Evolutionary conservation across 2,113 vertebrate genomes (phyloP).

Genomic region (Empidonax traillii): DNA sequence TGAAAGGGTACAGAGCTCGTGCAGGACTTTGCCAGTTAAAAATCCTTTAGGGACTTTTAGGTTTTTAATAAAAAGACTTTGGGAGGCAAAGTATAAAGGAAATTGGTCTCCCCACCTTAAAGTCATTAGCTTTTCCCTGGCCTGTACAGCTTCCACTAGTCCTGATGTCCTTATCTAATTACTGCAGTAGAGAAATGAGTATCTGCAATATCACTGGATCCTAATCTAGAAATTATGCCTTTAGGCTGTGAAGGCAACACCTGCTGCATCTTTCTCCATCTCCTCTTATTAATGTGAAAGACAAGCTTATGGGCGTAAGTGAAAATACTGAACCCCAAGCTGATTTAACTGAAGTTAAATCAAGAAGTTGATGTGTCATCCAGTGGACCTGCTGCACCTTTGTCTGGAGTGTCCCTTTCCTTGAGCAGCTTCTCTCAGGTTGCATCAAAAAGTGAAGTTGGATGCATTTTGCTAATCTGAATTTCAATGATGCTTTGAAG

Average conservation of each 20-base stretch:
- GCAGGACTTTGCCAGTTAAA: not conserved
- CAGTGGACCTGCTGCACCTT: not conserved
- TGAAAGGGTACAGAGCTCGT: accelerated
- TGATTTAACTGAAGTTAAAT: not conserved
- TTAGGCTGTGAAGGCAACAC: not conserved
- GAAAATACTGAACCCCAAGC: not conserved
- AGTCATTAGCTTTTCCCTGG: not conserved
- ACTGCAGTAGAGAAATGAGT: not conserved
- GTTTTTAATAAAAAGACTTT: not conserved
- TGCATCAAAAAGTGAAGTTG: not conserved
- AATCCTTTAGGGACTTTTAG: not conserved
- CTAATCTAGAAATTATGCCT: not conserved
- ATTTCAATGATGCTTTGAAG: not conserved
- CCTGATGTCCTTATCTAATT: not conserved
- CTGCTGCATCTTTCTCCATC: not conserved
- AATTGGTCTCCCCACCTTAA: not conserved
- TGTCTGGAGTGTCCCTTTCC: not conserved
- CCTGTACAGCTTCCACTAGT: not conserved
- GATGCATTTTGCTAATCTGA: not conserved
- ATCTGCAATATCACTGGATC: not conserved
- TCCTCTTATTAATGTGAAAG: not conserved
- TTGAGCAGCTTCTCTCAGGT: not conserved
- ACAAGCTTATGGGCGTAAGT: not conserved
- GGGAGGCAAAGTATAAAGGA: not conserved
- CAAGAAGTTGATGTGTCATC: not conserved